Conservation (phyloP, 2,797 vertebrate species). For the Anisognathus igniventris region DNA sequence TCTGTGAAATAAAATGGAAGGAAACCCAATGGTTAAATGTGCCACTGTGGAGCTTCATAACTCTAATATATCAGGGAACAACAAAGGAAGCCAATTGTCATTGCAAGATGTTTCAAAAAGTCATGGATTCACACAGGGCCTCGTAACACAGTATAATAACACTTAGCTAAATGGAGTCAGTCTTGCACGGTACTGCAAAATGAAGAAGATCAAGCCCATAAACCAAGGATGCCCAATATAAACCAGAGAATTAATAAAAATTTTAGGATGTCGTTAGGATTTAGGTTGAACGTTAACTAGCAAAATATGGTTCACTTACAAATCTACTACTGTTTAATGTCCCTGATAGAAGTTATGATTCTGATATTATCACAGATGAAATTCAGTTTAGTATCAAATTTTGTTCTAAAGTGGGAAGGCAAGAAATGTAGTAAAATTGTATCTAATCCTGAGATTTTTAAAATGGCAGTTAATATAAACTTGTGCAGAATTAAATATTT, state of each 20-base stretch:
- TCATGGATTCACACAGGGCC: background rate
- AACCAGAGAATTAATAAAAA: background rate
- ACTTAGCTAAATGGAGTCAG: background rate
- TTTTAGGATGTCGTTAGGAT: background rate
- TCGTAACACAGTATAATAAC: background rate
- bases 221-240: background rate
- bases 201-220: background rate
- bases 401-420: background rate
- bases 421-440: background rate
- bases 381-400: background rate
- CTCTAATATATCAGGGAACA: background rate
- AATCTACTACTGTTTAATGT: background rate
- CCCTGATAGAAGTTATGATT: background rate
- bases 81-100: background rate
- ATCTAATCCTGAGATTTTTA: background rate
- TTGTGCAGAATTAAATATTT: background rate
- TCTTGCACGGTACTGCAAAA: background rate
- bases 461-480: background rate
- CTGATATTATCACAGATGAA: background rate
- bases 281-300: background rate
- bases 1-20: background rate
- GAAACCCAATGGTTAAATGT: background rate
- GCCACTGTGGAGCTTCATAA: accelerated
- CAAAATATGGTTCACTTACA: background rate
- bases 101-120: background rate